Percentiles rank a stretch among this genome's conserved stretches.
Evolutionary conservation across 2,113 vertebrate genomes (phyloP).

Genomic region (Catharus minimus): DNA sequence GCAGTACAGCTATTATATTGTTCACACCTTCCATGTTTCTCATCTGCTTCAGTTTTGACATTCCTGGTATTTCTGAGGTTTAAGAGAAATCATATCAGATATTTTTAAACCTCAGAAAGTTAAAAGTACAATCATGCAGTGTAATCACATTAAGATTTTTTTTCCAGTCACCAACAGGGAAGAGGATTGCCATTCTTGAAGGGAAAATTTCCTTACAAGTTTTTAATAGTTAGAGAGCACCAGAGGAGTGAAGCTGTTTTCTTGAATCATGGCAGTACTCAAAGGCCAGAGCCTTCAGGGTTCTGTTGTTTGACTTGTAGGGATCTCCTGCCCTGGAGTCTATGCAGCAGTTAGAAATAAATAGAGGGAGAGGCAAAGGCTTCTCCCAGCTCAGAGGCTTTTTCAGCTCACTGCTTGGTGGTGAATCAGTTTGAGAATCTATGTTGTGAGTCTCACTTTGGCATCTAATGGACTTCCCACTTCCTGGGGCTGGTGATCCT

Average conservation of each 20-base stretch:
- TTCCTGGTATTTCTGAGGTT: background rate
- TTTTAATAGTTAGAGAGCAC: background rate
- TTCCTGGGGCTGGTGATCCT: background rate
- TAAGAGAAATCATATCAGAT: background rate
- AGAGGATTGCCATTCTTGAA: background rate
- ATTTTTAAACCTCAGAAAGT: background rate
- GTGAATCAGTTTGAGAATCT: background rate
- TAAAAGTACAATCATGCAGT: background rate
- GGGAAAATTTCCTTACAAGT: background rate
- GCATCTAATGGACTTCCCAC: fast-evolving
- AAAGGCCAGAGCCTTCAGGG: background rate
- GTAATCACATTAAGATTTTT: background rate
- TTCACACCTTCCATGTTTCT: background rate
- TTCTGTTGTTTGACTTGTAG: background rate
- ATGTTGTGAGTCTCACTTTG: fast-evolving
- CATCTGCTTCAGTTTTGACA: background rate
- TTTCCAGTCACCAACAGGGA: background rate
- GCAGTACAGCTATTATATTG: background rate
- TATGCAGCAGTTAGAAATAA: background rate
- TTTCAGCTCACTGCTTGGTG: background rate
- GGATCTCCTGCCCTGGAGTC: background rate
- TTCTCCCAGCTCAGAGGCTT: background rate
- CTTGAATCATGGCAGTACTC: fast-evolving
- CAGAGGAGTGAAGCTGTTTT: background rate
- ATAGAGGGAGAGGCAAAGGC: background rate